Base-by-base conservation (phyloP, 2,113 vertebrate species). In the Capreolus pygargus region DNA sequence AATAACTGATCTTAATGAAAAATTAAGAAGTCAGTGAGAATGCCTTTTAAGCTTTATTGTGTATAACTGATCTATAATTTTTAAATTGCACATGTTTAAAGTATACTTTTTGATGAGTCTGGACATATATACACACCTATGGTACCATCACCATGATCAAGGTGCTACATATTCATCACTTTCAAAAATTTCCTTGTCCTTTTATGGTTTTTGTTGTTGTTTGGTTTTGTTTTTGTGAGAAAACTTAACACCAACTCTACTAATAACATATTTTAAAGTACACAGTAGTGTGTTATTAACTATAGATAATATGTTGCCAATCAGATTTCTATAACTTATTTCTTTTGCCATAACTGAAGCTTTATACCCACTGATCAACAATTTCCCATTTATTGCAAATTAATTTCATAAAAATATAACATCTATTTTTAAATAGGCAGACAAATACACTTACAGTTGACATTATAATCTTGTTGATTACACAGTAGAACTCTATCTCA, bases 361-460 rank as follows among this genome's bases (percentile, higher is more conserved):
- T 64, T 50, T 57, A 33, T 57, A 43, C 60, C 28, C 25, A 23
- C n/a, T 55, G 11, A 87, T 33, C 10, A 55, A 47, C 2, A 60
- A 11, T 86, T 79, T 11, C 11, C 17, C 33, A 39, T n/a, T 94
- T 64, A 39, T 21, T 58, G 43, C 6, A 87, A 58, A 86, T 52
- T 50, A 86, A 94, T 93, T 84, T 89, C 3, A 74, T 21, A 64
- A 91, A 39, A 97, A 58, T 25, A 91, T 21, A 91, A 60, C 43
- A 33, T 52, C 30, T 39, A 78, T 83, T 93, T 95, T 94, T 74
- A n/a, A 87, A 33, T 55, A 83, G 19, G 25, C 6, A 89, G 76
- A 82, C 5, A 81, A 55, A 52, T 89, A 86, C 54, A 11, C 85
- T 95, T 96, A 89, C n/a, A n/a, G 6, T 84, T 36, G 57, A 90